Conservation (phyloP, 92 coral and sea anemone genomes). For the Porites evermanni region DNA sequence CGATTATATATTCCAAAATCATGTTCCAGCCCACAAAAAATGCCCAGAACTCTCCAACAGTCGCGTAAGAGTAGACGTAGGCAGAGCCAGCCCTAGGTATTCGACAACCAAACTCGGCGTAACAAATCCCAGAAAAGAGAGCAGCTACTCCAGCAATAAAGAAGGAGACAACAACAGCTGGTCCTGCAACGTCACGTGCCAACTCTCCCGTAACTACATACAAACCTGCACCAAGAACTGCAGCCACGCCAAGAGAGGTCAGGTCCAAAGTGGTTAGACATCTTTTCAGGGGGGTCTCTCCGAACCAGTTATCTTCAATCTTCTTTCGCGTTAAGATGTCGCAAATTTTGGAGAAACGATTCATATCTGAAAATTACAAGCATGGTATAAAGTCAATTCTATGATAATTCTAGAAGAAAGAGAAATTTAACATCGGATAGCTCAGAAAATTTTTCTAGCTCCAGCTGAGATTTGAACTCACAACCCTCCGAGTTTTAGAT, state of each 20-base stretch:
- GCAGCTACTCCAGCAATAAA: slow-evolving; percentile 81
- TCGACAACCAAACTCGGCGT: slow-evolving; percentile 93
- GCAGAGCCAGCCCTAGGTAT: slow-evolving; percentile 97
- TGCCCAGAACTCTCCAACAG: slow-evolving; percentile 93
- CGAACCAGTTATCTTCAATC: slow-evolving; percentile 36
- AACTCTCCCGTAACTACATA: slow-evolving; percentile 89
- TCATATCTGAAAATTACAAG: slow-evolving; percentile 10
- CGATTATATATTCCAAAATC: slow-evolving; percentile 85
- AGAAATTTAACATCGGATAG: neutral
- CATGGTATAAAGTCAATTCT: neutral
- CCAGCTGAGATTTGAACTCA: too few species aligned
- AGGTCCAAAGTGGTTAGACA: slow-evolving; percentile 77
- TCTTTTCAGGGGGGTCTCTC: slow-evolving; percentile 60
- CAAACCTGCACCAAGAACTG: slow-evolving; percentile 84
- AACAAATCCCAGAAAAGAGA: slow-evolving; percentile 84
- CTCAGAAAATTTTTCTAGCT: neutral
- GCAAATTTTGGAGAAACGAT: slow-evolving; percentile 15
- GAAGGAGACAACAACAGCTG: slow-evolving; percentile 84
- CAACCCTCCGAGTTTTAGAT: too few species aligned
- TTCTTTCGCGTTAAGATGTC: slow-evolving; percentile 56
- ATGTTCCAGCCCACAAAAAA: slow-evolving; percentile 94
- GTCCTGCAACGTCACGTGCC: slow-evolving; percentile 92
- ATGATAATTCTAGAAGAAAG: neutral
- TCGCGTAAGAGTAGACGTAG: slow-evolving; percentile 81
- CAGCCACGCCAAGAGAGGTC: slow-evolving; percentile 76